phyloP scores from a whole-genome alignment of 1,140 invertebrate species.

The Procambarus clarkii region DNA sequence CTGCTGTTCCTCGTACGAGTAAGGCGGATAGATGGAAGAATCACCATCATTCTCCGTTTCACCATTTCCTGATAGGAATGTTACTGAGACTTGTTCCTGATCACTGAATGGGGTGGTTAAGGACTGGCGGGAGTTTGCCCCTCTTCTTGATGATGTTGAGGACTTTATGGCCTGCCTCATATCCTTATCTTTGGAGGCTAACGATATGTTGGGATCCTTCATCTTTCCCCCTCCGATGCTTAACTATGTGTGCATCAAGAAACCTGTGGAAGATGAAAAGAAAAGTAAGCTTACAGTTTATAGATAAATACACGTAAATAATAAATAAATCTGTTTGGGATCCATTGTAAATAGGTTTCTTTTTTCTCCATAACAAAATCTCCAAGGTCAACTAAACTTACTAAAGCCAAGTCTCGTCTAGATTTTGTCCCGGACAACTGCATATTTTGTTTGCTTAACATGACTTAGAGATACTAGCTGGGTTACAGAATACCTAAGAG shows the following conservation, averaged over 20 bases:
- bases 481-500: no score
- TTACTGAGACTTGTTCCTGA: background rate
- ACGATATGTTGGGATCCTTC: background rate
- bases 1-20: no score
- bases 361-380: no score
- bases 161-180: background rate
- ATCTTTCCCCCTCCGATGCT: background rate
- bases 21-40: no score
- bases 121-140: background rate
- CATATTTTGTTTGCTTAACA: no score
- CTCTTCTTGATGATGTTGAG: background rate
- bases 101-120: background rate
- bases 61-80: background rate
- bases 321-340: no score
- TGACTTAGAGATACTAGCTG: no score
- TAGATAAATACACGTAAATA: background rate
- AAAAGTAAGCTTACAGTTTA: background rate
- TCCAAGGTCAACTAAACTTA: no score
- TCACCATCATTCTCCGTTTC: background rate
- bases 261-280: background rate
- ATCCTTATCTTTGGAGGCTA: background rate
- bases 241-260: background rate
- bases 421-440: no score
- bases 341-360: no score
- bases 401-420: no score